Evolutionary conservation across 2,113 vertebrate genomes (phyloP), one percentile per base, ranked within the genome.

Genomic region (Oncorhynchus masou): DNA sequence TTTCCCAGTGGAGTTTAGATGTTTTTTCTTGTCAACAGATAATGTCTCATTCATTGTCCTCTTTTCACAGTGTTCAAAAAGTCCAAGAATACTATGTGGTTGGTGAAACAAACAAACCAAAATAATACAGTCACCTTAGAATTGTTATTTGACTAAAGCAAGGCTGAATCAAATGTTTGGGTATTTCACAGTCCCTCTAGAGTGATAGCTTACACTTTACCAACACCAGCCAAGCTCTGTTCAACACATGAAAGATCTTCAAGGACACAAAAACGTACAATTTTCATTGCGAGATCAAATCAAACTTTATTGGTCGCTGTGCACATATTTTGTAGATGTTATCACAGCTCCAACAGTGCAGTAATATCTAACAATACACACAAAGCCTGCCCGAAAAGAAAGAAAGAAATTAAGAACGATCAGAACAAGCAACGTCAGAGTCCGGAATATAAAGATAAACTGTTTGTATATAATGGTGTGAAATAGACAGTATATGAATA

Each of bases 101-200:
- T 5, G 29, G 69, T 12, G 70, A 71, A 45, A 54, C 9, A 71
- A 59, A n/a, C 29, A 65, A 62, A 45, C 13, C 34, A 45, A 64
- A 64, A 64, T 29, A 45, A 73, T 39, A 65, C 49, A 19, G 22
- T 27, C 31, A 45, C 39, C 7, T 45, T 59, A 31, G 31, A 64
- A 62, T 65, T 45, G 20, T 64, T 62, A 62, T 73, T 73, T 29
- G 57, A 73, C 72, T 73, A 60, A n/a, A 73, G 51, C 54, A 31
- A 62, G 13, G 57, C 27, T 64, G 71, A 27, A 72, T 72, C 19
- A 8, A 39, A 39, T 39, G 39, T 11, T 31, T n/a, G 59, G 72
- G 59, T 45, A 34, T 25, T 5, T 27, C 22, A 4, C 8, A 5
- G 15, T 22, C 7, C 29, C 20, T 45, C 57, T 59, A 16, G 16